Conservation (phyloP, 2,797 vertebrate species). For the Microchirus variegatus region DNA sequence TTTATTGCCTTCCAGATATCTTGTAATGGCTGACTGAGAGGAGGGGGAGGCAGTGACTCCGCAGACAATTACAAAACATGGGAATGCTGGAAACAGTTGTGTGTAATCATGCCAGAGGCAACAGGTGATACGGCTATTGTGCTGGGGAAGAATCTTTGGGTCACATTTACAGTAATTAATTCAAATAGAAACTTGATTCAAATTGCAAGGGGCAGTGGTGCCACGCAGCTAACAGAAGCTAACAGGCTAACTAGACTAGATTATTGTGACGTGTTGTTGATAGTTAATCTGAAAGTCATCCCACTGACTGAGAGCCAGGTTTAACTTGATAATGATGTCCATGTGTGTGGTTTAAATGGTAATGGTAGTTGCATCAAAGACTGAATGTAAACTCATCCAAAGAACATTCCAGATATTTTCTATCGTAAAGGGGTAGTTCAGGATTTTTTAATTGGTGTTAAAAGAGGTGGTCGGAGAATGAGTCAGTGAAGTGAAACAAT, state of each 20-base stretch:
- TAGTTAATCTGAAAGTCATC: neutral
- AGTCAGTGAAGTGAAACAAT: too few relatives aligned
- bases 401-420: too few relatives aligned
- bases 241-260: neutral
- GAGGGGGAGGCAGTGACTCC: constrained; percentile 56
- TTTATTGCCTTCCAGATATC: constrained; percentile 52
- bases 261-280: too few relatives aligned
- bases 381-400: too few relatives aligned
- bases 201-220: neutral
- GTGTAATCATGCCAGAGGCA: constrained; percentile 38
- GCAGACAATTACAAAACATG: constrained; percentile 63
- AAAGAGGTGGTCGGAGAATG: too few relatives aligned
- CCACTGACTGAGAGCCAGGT: too few relatives aligned
- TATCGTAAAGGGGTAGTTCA: too few relatives aligned
- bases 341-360: too few relatives aligned
- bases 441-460: too few relatives aligned
- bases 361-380: too few relatives aligned
- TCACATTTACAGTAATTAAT: constrained; percentile 24
- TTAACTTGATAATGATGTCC: too few relatives aligned
- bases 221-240: neutral
- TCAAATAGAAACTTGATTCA: neutral
- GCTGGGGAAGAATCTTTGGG: neutral
- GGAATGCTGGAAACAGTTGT: constrained; percentile 58
- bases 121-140: constrained; percentile 48
- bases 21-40: constrained; percentile 47